Base-by-base conservation (phyloP, 2,113 vertebrate species). In the Atractosteus spatula region DNA sequence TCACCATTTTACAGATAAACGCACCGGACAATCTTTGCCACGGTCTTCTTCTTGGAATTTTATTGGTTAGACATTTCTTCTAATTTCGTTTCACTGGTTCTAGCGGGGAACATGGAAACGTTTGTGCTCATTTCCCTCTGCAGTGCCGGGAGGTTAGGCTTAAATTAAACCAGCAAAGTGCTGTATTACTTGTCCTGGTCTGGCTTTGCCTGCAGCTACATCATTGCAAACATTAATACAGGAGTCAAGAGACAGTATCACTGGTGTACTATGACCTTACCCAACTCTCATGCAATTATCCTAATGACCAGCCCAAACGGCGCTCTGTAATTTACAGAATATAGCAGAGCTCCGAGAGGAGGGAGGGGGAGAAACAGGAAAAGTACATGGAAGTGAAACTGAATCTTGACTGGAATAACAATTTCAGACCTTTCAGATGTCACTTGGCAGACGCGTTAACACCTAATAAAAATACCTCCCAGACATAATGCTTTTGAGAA, bases 381-480 rank as follows among this genome's bases (percentile, higher is more conserved):
- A 71, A 69, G 43, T 69, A 78, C 80, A 72, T 62, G 1, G n/a
- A 80, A 87, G 84, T 57, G 55, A 67, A 42, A 55, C 5, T 16
- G 29, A 45, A 4, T 44, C 70, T 74, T 51, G 73, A 76, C 75
- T 68, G 75, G 78, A 83, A 82, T 80, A 79, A 76, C 85, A 84
- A 75, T 44, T 73, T 17, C 47, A 13, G 59, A 68, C 70, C 79
- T 73, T 76, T 47, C 78, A 77, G 76, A 66, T 41, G 73, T 72
- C 71, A 68, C 74, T 79, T 85, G 88, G 88, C 86, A 84, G 84
- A 85, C 83, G 74, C 85, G 85, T 87, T 87, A 87, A 83, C 80
- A 79, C 81, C 83, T 83, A 77, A 84, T 77, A 84, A 76, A 85
- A 84, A 83, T 68, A 74, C 76, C 68, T 63, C 41, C 6, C 10